Conservation (phyloP, 2,888 invertebrate genomes). For the Diarsia mendica region DNA sequence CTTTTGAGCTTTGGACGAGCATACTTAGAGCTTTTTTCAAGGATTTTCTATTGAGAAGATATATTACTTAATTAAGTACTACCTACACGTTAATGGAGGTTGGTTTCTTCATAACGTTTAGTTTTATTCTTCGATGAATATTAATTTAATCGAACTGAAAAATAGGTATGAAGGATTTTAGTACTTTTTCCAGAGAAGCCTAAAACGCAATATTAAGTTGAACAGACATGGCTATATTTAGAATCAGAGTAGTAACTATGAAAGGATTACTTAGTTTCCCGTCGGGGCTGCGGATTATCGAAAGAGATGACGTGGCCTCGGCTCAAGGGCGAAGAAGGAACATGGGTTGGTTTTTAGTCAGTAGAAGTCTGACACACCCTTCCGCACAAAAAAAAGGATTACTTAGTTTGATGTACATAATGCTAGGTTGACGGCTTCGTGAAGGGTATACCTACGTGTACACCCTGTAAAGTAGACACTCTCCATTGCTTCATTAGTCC, state of each 20-base stretch:
- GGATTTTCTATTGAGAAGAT: constrained; percentile 13
- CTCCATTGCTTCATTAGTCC: too few species aligned
- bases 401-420: too few species aligned
- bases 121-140: not conserved
- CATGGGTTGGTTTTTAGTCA: too few species aligned
- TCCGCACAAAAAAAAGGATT: too few species aligned
- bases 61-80: constrained; percentile 11
- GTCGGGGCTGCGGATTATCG: too few species aligned
- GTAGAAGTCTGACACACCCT: too few species aligned
- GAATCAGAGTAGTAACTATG: not conserved
- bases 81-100: not conserved
- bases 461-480: too few species aligned
- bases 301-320: too few species aligned
- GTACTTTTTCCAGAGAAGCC: not conserved
- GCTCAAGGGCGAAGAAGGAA: too few species aligned
- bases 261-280: too few species aligned
- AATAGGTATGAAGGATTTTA: not conserved
- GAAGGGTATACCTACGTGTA: too few species aligned
- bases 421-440: too few species aligned
- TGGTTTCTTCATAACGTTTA: not conserved
- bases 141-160: not conserved
- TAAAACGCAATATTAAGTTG: not conserved
- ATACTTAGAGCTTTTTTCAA: not conserved
- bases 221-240: not conserved
- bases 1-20: constrained; percentile 11